Conservation (phyloP, 1,140 invertebrate genomes). For the Tribolium madens region DNA sequence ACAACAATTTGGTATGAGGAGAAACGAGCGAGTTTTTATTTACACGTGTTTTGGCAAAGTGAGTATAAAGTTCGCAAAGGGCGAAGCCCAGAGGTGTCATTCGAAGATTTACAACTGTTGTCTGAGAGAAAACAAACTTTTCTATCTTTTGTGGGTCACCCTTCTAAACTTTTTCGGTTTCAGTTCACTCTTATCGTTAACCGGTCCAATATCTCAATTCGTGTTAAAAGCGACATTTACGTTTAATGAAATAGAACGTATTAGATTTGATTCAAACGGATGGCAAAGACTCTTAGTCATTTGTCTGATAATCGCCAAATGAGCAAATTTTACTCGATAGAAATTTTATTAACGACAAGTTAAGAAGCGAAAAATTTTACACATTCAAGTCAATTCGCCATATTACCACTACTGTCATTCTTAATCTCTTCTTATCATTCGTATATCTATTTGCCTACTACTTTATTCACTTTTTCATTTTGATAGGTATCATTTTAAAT, state of each 20-base stretch:
- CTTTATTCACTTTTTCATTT: background rate
- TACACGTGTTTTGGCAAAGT: constrained; percentile 50
- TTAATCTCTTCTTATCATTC: no score
- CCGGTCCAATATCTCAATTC: constrained; percentile 47
- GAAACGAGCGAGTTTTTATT: constrained; percentile 37
- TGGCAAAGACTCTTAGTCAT: constrained; percentile 23
- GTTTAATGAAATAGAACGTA: constrained; percentile 44
- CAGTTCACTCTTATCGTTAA: constrained; percentile 52
- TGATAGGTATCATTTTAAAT: background rate
- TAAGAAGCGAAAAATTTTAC: no score
- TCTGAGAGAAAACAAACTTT: constrained; percentile 50
- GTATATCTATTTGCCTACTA: background rate
- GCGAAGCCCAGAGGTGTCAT: constrained; percentile 50
- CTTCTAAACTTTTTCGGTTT: constrained; percentile 52
- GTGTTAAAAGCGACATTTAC: constrained; percentile 49
- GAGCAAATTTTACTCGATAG: background rate
- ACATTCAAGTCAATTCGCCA: no score
- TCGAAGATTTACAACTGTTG: constrained; percentile 53
- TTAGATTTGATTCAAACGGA: constrained; percentile 34
- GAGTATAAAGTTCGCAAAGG: constrained; percentile 44
- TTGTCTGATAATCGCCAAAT: constrained; percentile 29
- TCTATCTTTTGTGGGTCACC: constrained; percentile 48
- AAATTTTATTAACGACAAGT: background rate
- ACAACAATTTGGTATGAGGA: background rate
- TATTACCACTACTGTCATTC: no score